Evolutionary conservation across 2,888 invertebrate genomes (phyloP), one percentile per base, ranked within the genome.

Genomic region (Synanthedon formicaeformis): DNA sequence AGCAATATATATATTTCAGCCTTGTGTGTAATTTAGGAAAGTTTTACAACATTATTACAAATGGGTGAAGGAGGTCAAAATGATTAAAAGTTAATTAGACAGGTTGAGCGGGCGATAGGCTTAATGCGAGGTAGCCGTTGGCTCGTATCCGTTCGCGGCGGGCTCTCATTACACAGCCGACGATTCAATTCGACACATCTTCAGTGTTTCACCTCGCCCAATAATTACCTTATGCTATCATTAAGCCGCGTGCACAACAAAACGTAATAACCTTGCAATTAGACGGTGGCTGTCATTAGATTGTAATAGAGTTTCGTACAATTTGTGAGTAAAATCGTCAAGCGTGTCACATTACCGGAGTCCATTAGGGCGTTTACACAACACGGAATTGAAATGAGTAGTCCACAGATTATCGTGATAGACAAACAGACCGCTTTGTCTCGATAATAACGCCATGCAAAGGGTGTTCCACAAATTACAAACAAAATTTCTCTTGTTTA

Each of bases 281-380:
- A 86, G 85, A 79, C 80, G 81, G 78, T 75, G 74, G 78, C 82
- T 80, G 81, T 80, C 84, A 87, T 87, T 87, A 87, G 83, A 82
- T 76, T 73, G 81, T 85, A 87, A 87, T 87, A 87, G 86, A 85
- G 86, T 86, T 87, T 84, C 75, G 85, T 86, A 86, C 85, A 84
- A 84, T 86, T 87, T 87, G 85, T 86, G 84, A 84, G 85, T 83
- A 83, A 81, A 86, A 86, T 86, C 87, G 87, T 86, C 87, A 86
- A 86, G 86, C 87, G 87, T 87, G 84, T 86, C 87, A 84, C 87
- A 85, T 87, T 86, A 87, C 86, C 77, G 73, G 75, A 66, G 69
- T 73, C 83, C 86, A 87, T 87, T 87, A 87, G 82, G 84, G 81
- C 82, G 80, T 86, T 86, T 86, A 86, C 81, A 86, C 81, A 85